phyloP scores from a whole-genome alignment of 2,888 invertebrate genomes.

The Baronia brevicornis region DNA sequence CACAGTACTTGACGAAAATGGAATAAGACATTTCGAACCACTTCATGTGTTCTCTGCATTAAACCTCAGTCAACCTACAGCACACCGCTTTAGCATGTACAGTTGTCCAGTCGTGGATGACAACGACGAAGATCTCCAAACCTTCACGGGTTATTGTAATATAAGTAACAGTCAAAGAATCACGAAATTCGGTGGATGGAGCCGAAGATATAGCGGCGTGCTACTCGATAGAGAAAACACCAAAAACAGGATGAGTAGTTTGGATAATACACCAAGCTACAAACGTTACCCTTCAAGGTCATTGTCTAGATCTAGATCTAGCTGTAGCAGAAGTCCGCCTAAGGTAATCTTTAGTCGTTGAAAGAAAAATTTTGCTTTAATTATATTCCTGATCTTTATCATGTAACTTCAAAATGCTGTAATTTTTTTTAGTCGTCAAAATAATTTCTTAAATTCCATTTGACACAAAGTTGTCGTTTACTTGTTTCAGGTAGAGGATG shows the following conservation, averaged over 20 bases:
- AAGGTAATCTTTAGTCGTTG: slow-evolving; percentile 47
- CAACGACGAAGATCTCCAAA: slow-evolving; percentile 61
- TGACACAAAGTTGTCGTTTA: slow-evolving; percentile 21
- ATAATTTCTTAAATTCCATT: background rate
- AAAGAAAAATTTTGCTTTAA: background rate
- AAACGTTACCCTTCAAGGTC: slow-evolving; percentile 67
- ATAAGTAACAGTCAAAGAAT: slow-evolving; percentile 65
- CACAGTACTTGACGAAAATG: slow-evolving; percentile 84
- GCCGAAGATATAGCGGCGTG: slow-evolving; percentile 54
- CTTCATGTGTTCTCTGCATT: slow-evolving; percentile 83
- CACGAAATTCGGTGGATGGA: slow-evolving; percentile 65
- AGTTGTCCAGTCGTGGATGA: slow-evolving; percentile 77
- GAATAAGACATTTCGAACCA: slow-evolving; percentile 84
- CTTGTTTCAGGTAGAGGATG: slow-evolving; percentile 80
- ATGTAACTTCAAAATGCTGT: no score
- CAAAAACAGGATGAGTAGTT: slow-evolving; percentile 57
- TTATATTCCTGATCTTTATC: background rate
- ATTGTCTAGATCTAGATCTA: slow-evolving; percentile 61
- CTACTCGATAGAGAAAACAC: slow-evolving; percentile 58
- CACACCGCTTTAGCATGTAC: slow-evolving; percentile 80
- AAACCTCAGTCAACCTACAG: slow-evolving; percentile 78
- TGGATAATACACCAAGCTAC: slow-evolving; percentile 75
- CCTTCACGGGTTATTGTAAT: slow-evolving; percentile 63
- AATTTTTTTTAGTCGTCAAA: no score
- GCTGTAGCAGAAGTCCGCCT: slow-evolving; percentile 63